Evolutionary conservation across 1,140 invertebrate species (phyloP), one percentile per base, ranked within the genome.

Genomic region (Oncopodura yosiiana): DNA sequence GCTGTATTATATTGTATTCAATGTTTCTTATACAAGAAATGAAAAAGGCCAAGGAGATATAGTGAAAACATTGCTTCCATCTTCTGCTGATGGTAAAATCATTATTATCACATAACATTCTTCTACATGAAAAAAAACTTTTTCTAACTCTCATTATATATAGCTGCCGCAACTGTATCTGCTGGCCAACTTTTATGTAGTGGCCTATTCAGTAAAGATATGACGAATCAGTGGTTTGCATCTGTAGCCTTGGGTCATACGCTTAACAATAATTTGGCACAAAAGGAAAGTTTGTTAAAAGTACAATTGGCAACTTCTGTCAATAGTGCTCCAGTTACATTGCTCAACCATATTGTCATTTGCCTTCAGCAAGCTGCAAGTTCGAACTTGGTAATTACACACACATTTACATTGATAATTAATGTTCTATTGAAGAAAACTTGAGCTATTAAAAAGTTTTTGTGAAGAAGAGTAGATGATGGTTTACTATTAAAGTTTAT

Each of bases 1-100:
- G 85, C 95, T 1, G 92, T 97, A 9, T 78, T 98, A 1, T 99
- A 99, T 69, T 96, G 92, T 69, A 96, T 98, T 69, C 82, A 98
- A 74, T 96, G 88, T 70, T 98, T 88, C 69, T 73, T 99, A 0
- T 94, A 86, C 67, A 90, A 86, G 71, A 99, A n/a, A 99, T 72
- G 86, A 90, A 66, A 74, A 81, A n/a, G 83, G 83, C 12, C 91
- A 95, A 71, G 80, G 80, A 8, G 81, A 86, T 64, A 79, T 98
- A 21, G 83, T 98, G 0, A 83, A 94, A 67, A 95, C 93, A 0
- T 74, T 99, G 2, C 71, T 98, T 16, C 93, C 94, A 0, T 84
- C 86, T 26, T 78, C 81, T 37, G 76, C 82, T 5, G 87, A 90
- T 70, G 80, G 76, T 84, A 67, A 62, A 19, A 18, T 19, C 2